Percentiles rank a stretch among this genome's conserved stretches.
Conservation (phyloP, 2,797 vertebrate species). For the Hoplostethus atlanticus region DNA sequence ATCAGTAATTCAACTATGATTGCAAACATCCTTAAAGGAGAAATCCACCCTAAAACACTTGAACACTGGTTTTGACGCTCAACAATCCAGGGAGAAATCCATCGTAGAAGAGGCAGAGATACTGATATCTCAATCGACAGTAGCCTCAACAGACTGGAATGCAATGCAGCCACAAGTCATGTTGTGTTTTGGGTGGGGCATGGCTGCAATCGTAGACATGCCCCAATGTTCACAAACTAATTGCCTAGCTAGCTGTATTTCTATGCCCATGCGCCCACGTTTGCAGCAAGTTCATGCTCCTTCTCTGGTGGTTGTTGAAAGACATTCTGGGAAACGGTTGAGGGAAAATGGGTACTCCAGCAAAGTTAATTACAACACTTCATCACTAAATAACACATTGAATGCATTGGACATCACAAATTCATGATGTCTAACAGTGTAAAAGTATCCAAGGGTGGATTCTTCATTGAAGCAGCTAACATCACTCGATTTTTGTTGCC, state of each 20-base stretch:
- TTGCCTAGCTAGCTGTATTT: neutral
- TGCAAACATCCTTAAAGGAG: slow-evolving; percentile 2
- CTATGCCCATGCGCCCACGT: slow-evolving; percentile 27
- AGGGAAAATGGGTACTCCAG: neutral
- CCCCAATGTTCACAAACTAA: no score
- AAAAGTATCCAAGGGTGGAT: no score
- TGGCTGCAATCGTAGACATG: no score
- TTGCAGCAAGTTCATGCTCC: slow-evolving; percentile 23
- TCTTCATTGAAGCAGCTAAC: neutral
- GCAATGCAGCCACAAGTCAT: slow-evolving; percentile 42
- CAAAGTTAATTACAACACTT: slow-evolving; percentile 17
- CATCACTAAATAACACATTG: slow-evolving; percentile 5
- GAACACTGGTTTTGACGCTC: slow-evolving; percentile 5
- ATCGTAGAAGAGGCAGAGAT: slow-evolving; percentile 1
- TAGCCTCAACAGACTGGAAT: slow-evolving; percentile 35
- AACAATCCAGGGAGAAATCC: slow-evolving; percentile 41
- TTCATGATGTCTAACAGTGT: no score
- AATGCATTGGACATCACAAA: no score
- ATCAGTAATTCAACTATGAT: slow-evolving; percentile 4
- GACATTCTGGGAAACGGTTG: slow-evolving; percentile 8
- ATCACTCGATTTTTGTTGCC: slow-evolving; percentile 21
- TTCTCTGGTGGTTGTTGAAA: slow-evolving; percentile 1
- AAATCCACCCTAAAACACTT: neutral
- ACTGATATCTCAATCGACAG: slow-evolving; percentile 46
- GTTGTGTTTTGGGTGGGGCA: slow-evolving; percentile 29